phyloP scores from a whole-genome alignment of 2,113 vertebrate species.

The Myotis lucifugus region DNA sequence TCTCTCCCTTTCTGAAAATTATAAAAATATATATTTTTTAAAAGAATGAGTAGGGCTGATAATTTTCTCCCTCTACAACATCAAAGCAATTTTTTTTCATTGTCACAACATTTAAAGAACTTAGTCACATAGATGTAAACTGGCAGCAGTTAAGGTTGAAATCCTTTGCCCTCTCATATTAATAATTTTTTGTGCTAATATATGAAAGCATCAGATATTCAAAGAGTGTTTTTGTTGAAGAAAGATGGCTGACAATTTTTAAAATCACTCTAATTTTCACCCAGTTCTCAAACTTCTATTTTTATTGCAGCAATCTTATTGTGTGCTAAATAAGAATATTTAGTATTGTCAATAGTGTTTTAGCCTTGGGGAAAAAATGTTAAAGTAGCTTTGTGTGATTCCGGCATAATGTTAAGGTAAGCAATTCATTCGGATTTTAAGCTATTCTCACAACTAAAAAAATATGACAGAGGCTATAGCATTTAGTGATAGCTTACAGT shows the following conservation, averaged over 20 bases:
- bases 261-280: neutral
- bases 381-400: neutral
- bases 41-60: neutral
- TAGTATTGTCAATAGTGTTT: neutral
- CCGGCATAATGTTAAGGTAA: neutral
- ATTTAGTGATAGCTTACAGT: neutral
- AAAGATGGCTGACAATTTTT: neutral
- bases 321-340: neutral
- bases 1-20: too few species aligned
- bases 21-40: too few species aligned
- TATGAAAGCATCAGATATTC: neutral
- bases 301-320: neutral
- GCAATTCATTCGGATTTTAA: neutral
- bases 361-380: neutral
- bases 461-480: neutral
- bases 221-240: neutral
- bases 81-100: neutral
- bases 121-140: neutral
- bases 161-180: neutral
- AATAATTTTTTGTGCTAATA: neutral
- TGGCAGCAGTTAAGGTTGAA: neutral
- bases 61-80: neutral
- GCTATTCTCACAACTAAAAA: neutral
- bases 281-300: neutral
- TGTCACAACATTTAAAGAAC: constrained; percentile 5